Conservation (phyloP, 1,140 invertebrate species). For the Tetragnatha versicolor region DNA sequence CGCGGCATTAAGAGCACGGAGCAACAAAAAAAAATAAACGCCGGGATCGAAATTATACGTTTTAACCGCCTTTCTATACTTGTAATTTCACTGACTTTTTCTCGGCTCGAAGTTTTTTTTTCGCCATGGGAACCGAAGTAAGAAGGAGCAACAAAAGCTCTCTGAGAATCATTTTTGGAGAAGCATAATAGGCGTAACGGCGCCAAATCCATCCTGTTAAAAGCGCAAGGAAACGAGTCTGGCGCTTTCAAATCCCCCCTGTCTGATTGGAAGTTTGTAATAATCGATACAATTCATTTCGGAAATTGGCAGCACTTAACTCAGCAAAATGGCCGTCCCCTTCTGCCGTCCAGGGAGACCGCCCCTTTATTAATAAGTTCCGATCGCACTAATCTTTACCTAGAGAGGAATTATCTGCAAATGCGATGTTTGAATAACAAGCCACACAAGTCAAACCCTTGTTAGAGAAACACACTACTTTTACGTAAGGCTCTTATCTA, state of each 20-base stretch:
- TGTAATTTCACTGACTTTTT: constrained; percentile 35
- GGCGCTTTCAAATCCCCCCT: constrained; percentile 34
- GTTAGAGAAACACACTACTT: background rate
- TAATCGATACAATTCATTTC: constrained; percentile 43
- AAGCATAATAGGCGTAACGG: constrained; percentile 48
- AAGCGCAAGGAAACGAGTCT: background rate
- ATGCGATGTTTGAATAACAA: too few species aligned
- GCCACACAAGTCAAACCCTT: background rate
- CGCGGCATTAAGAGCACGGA: background rate
- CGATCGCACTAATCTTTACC: background rate
- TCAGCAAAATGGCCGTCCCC: background rate
- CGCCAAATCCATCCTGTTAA: constrained; percentile 24
- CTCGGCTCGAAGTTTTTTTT: constrained; percentile 16
- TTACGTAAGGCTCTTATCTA: background rate
- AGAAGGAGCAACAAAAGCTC: constrained; percentile 17
- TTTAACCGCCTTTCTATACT: constrained; percentile 48
- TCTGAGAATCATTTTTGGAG: constrained; percentile 15
- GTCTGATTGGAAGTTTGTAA: constrained; percentile 38
- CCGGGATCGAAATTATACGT: constrained; percentile 42
- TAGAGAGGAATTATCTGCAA: background rate
- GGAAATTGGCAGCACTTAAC: constrained; percentile 38
- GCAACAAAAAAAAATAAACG: background rate
- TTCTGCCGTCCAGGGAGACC: background rate
- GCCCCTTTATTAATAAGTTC: background rate
- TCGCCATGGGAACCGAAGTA: constrained; percentile 18